Conservation (phyloP, 2,797 vertebrate species). For the Chanos chanos region DNA sequence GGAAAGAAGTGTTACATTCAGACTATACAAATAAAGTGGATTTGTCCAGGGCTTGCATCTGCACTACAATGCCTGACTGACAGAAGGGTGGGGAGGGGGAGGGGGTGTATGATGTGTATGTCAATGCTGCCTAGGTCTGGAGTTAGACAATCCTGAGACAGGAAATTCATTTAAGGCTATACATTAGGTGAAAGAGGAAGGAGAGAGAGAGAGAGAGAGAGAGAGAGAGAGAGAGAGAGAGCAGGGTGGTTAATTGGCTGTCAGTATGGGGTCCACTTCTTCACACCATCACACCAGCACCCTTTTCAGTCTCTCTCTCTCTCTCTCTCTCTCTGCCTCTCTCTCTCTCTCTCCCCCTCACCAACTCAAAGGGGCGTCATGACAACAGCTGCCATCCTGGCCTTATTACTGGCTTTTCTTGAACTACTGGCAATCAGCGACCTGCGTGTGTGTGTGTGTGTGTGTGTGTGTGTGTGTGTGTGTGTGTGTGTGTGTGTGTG, state of each 20-base stretch:
- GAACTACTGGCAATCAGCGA: too few relatives aligned
- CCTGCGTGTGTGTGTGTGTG: too few relatives aligned
- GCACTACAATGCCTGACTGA: slow-evolving; percentile 10
- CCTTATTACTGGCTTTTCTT: slow-evolving; percentile 7
- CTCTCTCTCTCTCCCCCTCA: neutral
- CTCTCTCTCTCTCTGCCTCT: neutral
- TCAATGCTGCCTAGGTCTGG: neutral
- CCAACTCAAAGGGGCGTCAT: slow-evolving; percentile 8
- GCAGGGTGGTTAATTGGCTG: slow-evolving; percentile 65
- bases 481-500: neutral
- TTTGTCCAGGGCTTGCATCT: slow-evolving; percentile 9
- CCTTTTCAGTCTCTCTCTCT: slow-evolving; percentile 37
- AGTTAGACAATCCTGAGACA: slow-evolving; percentile 7
- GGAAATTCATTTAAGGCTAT: slow-evolving; percentile 22
- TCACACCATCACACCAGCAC: slow-evolving; percentile 39
- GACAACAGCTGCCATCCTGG: slow-evolving; percentile 6
- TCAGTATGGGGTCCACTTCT: slow-evolving; percentile 46
- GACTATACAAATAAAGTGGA: neutral
- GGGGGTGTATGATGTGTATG: slow-evolving; percentile 1
- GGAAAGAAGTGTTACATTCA: slow-evolving; percentile 1
- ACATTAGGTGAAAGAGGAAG: slow-evolving; percentile 41
- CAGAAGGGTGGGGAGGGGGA: slow-evolving; percentile 1
- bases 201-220: slow-evolving; percentile 42
- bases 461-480: neutral
- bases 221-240: slow-evolving; percentile 44